Evolutionary conservation across 2,797 vertebrate genomes (phyloP), one percentile per base, ranked within the genome.

Genomic region (Acipenser ruthenus): DNA sequence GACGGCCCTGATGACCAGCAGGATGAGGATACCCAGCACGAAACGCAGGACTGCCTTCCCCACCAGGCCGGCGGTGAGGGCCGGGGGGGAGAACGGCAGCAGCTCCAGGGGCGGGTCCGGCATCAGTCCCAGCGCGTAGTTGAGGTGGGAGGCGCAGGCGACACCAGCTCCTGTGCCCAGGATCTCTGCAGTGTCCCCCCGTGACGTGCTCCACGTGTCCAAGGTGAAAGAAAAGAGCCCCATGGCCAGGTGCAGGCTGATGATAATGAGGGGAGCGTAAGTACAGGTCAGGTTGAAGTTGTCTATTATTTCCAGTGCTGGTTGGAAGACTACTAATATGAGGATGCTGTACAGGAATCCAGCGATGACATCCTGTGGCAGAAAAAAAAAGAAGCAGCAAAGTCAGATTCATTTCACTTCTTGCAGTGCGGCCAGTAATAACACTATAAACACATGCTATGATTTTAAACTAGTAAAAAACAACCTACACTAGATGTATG

Each of bases 151-250:
- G 8, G 92, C 94, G 65, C 95, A 87, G 0, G 96, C 95, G 9
- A 96, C 85, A 8, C 96, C 96, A 0, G 94, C 95, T 0, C 97
- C 96, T 0, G 92, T 91, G 70, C 95, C 97, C 71, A 99, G 86
- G 76, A 99, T 96, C 80, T 97, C 89, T 15, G 97, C 95, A 0
- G 97, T 99, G 86, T 99, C 96, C 0, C 95, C 95, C 1, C 97
- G 84, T 0, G 97, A 99, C 0, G 96, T 99, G 84, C 97, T 99
- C 97, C 97, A 99, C 2, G 92, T 95, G 78, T 99, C 97, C 68
- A 99, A 86, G 3, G 89, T 96, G 79, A 98, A 99, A 60, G 94
- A 97, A 81, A 98, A 94, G 70, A 98, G 89, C 47, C 94, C 95
- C 79, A 97, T 70, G 23, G 80, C 90, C 48, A 94, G 76, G 69